phyloP scores from a whole-genome alignment of 2,113 vertebrate genomes.

The Cyanoderma ruficeps region DNA sequence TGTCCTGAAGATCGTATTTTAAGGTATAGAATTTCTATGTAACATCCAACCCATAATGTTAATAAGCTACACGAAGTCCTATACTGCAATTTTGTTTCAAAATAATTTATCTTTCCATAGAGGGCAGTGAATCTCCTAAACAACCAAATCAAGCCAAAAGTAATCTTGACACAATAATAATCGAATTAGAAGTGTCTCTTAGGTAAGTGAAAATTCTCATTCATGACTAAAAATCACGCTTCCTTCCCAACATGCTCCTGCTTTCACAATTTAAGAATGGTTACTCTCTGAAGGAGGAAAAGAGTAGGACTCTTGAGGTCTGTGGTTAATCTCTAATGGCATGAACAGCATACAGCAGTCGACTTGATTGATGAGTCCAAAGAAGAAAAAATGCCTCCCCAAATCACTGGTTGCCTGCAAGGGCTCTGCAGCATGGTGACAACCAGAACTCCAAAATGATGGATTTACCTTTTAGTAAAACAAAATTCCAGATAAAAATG shows the following conservation, averaged over 20 bases:
- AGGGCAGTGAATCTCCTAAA: neutral
- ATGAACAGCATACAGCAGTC: conserved; percentile 28
- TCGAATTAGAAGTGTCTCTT: neutral
- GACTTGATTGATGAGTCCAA: conserved; percentile 63
- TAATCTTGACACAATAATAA: neutral
- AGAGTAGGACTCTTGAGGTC: neutral
- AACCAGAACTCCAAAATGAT: conserved; percentile 54
- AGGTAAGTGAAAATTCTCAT: conserved; percentile 3
- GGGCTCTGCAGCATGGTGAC: conserved; percentile 26
- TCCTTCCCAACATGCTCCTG: neutral
- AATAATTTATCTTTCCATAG: neutral
- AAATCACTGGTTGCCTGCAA: conserved; percentile 14
- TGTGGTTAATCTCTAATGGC: conserved; percentile 54
- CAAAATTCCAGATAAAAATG: conserved; percentile 61
- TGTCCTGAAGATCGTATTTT: neutral
- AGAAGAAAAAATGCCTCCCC: conserved; percentile 19
- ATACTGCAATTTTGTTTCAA: neutral
- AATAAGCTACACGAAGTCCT: neutral
- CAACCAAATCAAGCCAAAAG: neutral
- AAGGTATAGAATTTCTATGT: neutral
- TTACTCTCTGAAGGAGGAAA: neutral
- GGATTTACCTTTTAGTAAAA: conserved; percentile 61
- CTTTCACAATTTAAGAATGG: conserved; percentile 10
- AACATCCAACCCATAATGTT: neutral
- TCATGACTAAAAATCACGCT: neutral